phyloP scores from a whole-genome alignment of 2,113 vertebrate genomes.

The Mastomys coucha region DNA sequence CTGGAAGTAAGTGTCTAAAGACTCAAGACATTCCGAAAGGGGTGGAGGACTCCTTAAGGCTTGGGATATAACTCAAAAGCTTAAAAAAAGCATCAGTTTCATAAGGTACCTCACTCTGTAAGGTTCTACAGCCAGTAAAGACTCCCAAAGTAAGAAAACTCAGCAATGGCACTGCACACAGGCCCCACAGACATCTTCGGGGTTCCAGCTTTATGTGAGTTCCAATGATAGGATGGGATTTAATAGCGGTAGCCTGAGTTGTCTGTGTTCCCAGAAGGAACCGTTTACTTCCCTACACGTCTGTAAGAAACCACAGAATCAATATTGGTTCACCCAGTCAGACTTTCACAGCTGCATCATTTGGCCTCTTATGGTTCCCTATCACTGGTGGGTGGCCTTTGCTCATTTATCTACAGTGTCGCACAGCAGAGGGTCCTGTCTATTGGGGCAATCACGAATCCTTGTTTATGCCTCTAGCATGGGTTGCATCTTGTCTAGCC shows the following conservation, averaged over 20 bases:
- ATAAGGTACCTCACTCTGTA: background rate
- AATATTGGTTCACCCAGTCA: background rate
- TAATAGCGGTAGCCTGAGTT: background rate
- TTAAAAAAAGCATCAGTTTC: background rate
- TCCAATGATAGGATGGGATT: background rate
- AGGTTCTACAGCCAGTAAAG: background rate
- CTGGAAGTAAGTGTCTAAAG: background rate
- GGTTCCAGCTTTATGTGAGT: background rate
- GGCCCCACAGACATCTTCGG: background rate
- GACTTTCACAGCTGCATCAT: too few species aligned
- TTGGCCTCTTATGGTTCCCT: too few species aligned
- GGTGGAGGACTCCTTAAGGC: too few species aligned
- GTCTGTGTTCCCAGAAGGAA: background rate
- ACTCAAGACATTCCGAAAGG: background rate
- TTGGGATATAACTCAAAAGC: background rate
- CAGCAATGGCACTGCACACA: too few species aligned
- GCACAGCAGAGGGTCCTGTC: background rate
- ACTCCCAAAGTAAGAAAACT: background rate
- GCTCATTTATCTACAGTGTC: background rate
- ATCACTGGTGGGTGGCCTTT: background rate
- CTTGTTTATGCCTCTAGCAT: background rate
- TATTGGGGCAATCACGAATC: background rate
- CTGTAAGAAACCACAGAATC: background rate
- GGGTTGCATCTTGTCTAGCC: background rate
- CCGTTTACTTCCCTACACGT: rapidly evolving